These are phyloP conservation scores for Notechis scutatus DNA, from an alignment of 2,113 vertebrate genomes.

Conservation along the genomic window DNA sequence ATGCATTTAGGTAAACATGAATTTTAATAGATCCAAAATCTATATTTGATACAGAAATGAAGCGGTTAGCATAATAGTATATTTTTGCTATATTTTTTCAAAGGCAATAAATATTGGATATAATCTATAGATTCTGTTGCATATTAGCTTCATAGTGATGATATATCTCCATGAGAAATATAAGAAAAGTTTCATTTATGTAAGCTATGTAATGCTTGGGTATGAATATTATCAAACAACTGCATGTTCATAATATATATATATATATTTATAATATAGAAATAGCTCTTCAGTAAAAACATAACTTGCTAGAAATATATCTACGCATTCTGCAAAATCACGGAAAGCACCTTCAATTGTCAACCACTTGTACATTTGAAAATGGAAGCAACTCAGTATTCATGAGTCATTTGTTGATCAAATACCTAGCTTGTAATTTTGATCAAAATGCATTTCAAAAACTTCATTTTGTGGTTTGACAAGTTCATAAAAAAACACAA, in stretches of 20 bases:
- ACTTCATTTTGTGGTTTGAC: slow-evolving; percentile 22
- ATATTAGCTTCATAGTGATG: slow-evolving; percentile 49
- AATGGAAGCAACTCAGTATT: slow-evolving; percentile 17
- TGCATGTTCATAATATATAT: slow-evolving; percentile 39
- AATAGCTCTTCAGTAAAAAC: slow-evolving; percentile 32
- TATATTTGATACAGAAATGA: slow-evolving; percentile 36
- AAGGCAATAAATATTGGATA: slow-evolving; percentile 66
- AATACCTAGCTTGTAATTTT: background rate
- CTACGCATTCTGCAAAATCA: slow-evolving; percentile 5
- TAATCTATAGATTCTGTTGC: slow-evolving; percentile 58
- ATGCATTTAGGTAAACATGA: slow-evolving; percentile 9
- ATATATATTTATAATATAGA: background rate
- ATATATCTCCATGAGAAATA: slow-evolving; percentile 59
- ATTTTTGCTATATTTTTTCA: slow-evolving; percentile 43
- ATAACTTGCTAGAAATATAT: slow-evolving; percentile 12
- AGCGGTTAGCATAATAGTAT: slow-evolving; percentile 37
- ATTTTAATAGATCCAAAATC: slow-evolving; percentile 2
- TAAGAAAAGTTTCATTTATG: slow-evolving; percentile 52
- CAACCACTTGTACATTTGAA: slow-evolving; percentile 18
- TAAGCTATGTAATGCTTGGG: slow-evolving; percentile 15
- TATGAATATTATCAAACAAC: slow-evolving; percentile 35
- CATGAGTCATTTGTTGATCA: slow-evolving; percentile 17
- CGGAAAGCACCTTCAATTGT: background rate
- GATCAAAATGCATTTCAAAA: slow-evolving; percentile 11
- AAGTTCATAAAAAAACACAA: slow-evolving; percentile 14